Evolutionary conservation across 2,113 vertebrate genomes (phyloP), one percentile per base, ranked within the genome.

Genomic region (Gambusia affinis): DNA sequence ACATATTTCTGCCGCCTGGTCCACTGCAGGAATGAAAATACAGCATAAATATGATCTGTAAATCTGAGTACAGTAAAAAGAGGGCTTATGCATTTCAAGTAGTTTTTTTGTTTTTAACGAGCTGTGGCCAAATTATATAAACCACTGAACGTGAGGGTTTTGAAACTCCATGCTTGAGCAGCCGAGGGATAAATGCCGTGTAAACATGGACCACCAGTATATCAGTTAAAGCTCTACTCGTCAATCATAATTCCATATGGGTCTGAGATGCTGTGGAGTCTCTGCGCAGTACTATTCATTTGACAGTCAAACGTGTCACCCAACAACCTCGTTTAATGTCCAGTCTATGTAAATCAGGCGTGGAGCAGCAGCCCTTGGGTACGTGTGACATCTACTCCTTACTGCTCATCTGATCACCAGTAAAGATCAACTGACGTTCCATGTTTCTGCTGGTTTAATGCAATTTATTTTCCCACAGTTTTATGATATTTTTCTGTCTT

Each of bases 141-240:
- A 74, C 31, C 66, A 3, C 39, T 61, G 54, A 22, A 75, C 72
- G 29, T 75, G 67, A 73, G 33, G 67, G 80, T 74, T 86, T 78
- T 67, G 37, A 37, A 44, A 74, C 64, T 60, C 65, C 44, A 60
- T 35, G 19, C 82, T 69, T 73, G 78, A 81, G 75, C 29, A 76
- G 64, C 67, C 65, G 64, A 69, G 77, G 79, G 70, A 72, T 87
- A 87, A 90, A 91, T 86, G 87, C 10, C 8, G 30, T 76, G 67
- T 88, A 89, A 90, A 91, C 91, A 91, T 85, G 85, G 85, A 86
- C 10, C 72, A 88, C 88, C 74, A 78, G 88, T 90, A 75, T 79
- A 81, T 88, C 81, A 87, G 80, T 82, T 77, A 82, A n/a, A 70
- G 83, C 79, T 81, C 80, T 80, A 89, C 77, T 88, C 87, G 87